Evolutionary conservation across 2,797 vertebrate genomes (phyloP).

Genomic region (Rhabdophis nuchalis): DNA sequence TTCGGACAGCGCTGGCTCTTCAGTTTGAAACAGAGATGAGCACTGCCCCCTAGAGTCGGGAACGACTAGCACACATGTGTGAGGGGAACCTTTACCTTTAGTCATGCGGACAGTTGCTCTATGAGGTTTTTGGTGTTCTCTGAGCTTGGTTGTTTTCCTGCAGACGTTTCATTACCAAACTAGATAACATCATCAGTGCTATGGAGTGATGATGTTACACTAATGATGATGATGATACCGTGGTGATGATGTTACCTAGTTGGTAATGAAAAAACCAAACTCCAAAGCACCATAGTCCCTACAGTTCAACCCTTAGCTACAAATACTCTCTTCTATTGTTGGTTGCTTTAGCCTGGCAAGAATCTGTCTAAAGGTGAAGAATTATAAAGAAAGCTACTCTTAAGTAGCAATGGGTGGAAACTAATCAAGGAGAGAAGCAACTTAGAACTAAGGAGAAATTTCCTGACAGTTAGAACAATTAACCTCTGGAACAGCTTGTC

Average conservation of each 20-base stretch:
- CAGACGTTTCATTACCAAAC: not conserved
- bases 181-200: not conserved
- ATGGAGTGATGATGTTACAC: not conserved
- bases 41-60: too few relatives aligned
- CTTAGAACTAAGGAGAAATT: too few relatives aligned
- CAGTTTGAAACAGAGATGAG: too few relatives aligned
- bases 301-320: not conserved
- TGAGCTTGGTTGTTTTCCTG: not conserved
- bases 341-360: not conserved
- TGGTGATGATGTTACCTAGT: not conserved
- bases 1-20: too few relatives aligned
- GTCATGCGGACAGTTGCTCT: too few relatives aligned
- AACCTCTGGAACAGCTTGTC: too few relatives aligned
- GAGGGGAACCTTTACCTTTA: too few relatives aligned
- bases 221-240: not conserved
- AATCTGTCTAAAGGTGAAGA: not conserved
- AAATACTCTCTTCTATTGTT: not conserved
- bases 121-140: not conserved
- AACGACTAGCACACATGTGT: too few relatives aligned
- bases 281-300: not conserved
- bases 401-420: too few relatives aligned
- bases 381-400: not conserved
- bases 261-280: not conserved
- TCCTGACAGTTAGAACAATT: too few relatives aligned
- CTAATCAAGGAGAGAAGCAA: too few relatives aligned